phyloP scores from a whole-genome alignment of 1,140 invertebrate genomes.

The Drosophila busckii region DNA sequence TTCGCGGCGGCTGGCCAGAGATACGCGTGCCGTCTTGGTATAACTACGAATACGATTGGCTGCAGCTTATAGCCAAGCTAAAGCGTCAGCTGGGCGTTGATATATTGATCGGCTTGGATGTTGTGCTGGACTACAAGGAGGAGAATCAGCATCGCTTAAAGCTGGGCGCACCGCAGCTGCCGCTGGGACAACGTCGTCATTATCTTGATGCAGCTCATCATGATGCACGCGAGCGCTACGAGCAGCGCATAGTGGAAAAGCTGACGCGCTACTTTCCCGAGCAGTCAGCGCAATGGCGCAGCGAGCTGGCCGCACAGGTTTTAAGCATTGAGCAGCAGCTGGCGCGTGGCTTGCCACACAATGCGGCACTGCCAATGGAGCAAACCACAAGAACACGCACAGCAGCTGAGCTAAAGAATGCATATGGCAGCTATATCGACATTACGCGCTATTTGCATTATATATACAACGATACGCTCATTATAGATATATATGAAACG shows the following conservation, averaged over 20 bases:
- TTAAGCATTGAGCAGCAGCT: slow-evolving; percentile 56
- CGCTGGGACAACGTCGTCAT: slow-evolving; percentile 36
- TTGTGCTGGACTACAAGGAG: slow-evolving; percentile 62
- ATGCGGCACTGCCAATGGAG: slow-evolving; percentile 45
- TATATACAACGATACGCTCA: slow-evolving; percentile 55
- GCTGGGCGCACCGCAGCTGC: slow-evolving; percentile 56
- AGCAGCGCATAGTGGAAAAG: slow-evolving; percentile 36
- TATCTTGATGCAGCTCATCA: slow-evolving; percentile 40
- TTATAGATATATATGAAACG: slow-evolving; percentile 60
- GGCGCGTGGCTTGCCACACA: slow-evolving; percentile 61
- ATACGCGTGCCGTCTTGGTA: slow-evolving; percentile 60
- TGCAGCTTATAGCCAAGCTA: slow-evolving; percentile 50
- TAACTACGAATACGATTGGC: slow-evolving; percentile 66
- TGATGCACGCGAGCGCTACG: slow-evolving; percentile 39
- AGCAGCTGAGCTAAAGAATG: slow-evolving; percentile 52
- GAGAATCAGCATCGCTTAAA: slow-evolving; percentile 60
- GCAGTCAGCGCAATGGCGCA: slow-evolving; percentile 42
- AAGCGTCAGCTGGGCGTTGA: slow-evolving; percentile 60
- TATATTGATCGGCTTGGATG: slow-evolving; percentile 61
- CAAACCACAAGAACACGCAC: slow-evolving; percentile 60
- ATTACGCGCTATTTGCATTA: slow-evolving; percentile 59
- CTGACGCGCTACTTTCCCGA: slow-evolving; percentile 54
- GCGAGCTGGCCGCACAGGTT: slow-evolving; percentile 56
- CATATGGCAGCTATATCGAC: slow-evolving; percentile 67
- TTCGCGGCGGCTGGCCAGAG: slow-evolving; percentile 65